Conservation (phyloP, 2,113 vertebrate species). For the Sardina pilchardus region DNA sequence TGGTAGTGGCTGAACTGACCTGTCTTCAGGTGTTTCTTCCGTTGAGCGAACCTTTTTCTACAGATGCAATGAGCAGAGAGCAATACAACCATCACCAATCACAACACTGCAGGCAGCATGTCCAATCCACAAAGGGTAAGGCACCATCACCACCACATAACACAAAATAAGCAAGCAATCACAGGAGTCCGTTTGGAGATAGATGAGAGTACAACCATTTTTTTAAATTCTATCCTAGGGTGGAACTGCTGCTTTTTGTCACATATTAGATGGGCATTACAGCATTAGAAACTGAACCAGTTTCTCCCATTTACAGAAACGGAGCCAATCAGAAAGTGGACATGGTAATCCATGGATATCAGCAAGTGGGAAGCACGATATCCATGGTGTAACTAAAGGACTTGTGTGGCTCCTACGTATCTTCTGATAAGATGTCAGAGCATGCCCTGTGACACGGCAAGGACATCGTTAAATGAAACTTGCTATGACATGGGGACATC, state of each 20-base stretch:
- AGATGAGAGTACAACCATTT: too few relatives aligned
- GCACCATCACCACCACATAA: too few relatives aligned
- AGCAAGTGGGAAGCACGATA: neutral
- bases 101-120: neutral
- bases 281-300: neutral
- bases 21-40: constrained; percentile 57
- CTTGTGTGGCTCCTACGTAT: too few relatives aligned
- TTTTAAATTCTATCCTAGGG: too few relatives aligned
- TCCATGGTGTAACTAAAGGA: neutral
- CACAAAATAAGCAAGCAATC: too few relatives aligned
- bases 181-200: too few relatives aligned
- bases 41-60: constrained; percentile 49
- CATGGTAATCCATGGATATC: neutral
- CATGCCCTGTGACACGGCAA: too few relatives aligned
- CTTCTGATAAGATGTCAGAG: too few relatives aligned
- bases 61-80: neutral
- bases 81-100: neutral
- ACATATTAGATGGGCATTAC: neutral
- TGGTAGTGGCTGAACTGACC: constrained; percentile 47
- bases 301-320: neutral
- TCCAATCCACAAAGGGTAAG: neutral
- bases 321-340: neutral
- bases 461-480: neutral
- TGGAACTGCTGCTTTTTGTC: too few relatives aligned
- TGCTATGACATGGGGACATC: neutral